phyloP scores from a whole-genome alignment of 2,797 vertebrate genomes.

The Prionace glauca region DNA sequence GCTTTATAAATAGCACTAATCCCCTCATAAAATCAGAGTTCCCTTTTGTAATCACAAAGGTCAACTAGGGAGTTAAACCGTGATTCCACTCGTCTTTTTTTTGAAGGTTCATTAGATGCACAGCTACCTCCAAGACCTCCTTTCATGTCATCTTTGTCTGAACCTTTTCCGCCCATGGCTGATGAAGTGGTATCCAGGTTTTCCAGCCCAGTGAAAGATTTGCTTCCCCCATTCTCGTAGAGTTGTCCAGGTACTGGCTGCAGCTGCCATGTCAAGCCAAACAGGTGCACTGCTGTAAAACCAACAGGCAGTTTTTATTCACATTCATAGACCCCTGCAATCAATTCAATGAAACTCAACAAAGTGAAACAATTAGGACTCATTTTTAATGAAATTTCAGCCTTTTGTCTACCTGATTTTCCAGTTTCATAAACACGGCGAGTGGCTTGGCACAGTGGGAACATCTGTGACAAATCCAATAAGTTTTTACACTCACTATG shows the following conservation, averaged over 20 bases:
- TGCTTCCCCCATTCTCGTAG: conserved; percentile 87
- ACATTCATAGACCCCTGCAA: not conserved
- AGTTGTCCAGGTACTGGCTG: conserved; percentile 84
- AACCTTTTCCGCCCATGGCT: conserved; percentile 76
- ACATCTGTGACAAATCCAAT: not conserved
- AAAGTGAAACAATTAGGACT: conserved; percentile 3
- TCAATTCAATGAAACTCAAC: not conserved
- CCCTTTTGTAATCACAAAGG: not conserved
- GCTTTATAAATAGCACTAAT: conserved; percentile 15
- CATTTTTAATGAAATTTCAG: not conserved
- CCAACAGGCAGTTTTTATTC: conserved; percentile 51
- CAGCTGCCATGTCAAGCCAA: conserved; percentile 93
- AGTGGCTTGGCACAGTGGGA: conserved; percentile 9
- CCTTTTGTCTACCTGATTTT: not conserved
- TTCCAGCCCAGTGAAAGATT: conserved; percentile 71
- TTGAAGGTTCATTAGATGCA: conserved; percentile 1
- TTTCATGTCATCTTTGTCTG: conserved; percentile 73
- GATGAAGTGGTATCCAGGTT: conserved; percentile 71
- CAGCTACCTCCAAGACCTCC: conserved; percentile 53
- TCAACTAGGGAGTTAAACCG: not conserved
- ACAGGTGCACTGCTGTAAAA: conserved; percentile 87
- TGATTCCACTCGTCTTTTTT: not conserved
- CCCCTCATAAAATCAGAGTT: not conserved
- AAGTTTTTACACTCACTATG: not conserved
- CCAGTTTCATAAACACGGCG: not conserved